Evolutionary conservation across 2,113 vertebrate species (phyloP), one percentile per base, ranked within the genome.

Genomic region (Dolichotis patagonum): DNA sequence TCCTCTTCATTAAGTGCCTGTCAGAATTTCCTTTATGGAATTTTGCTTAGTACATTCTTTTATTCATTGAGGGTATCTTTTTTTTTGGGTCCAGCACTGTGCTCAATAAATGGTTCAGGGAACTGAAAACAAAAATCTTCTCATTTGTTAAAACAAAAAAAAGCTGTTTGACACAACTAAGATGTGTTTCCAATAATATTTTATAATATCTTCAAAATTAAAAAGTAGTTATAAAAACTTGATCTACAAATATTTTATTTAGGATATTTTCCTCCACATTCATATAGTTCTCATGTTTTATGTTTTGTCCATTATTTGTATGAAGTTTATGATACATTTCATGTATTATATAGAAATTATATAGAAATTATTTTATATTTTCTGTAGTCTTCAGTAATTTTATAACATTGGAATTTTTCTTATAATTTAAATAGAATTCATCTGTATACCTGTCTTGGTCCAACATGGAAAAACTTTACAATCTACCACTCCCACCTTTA

Each of bases 141-240:
- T 87, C 32, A 35, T 62, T 62, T 87, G 35, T 41, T 60, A 43
- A 82, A 69, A n/a, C 13, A 19, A 69, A 69, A 69, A 7, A 19
- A 67, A 35, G 32, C 80, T 71, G 46, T 78, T 91, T 60, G 43
- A 89, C 24, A 85, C 16, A 69, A 12, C 52, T 85, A 62, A 67
- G 32, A 56, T 60, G 32, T 14, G 28, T 43, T n/a, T 94, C 11
- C 43, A 65, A 78, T 56, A 88, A 73, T 82, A 85, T 91, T 60
- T 90, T 94, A 78, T 56, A 88, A 73, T 78, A 85, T 91, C 54
- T 90, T 94, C 73, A 62, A 92, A 96, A 41, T 14, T 58, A 60
- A 84, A 75, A 90, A 35, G 32, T 86, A 71, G 2, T 56, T 81
- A 78, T 22, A 26, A 81, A 75, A 77, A 46, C 38, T 63, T 41